Evolutionary conservation across 2,797 vertebrate genomes (phyloP).

Genomic region (Tenualosa thibaudeaui): DNA sequence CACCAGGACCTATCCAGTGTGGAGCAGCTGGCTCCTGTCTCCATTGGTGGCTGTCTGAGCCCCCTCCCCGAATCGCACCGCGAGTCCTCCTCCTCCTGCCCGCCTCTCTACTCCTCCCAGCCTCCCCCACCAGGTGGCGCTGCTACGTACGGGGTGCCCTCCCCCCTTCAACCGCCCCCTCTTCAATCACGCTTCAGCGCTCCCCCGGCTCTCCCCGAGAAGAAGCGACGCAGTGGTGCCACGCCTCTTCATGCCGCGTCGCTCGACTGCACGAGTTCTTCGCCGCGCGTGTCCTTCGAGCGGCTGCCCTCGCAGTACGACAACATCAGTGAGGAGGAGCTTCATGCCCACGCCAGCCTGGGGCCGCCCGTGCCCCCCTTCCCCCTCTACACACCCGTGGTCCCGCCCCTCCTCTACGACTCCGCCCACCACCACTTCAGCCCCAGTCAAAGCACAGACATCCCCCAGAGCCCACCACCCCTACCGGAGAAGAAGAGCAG

Average conservation of each 20-base stretch:
- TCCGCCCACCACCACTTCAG: slow-evolving; percentile 46
- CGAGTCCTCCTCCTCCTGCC: slow-evolving; percentile 77
- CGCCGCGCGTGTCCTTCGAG: slow-evolving; percentile 61
- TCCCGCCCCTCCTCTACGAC: not conserved
- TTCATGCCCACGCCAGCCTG: slow-evolving; percentile 44
- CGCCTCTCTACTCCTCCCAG: slow-evolving; percentile 25
- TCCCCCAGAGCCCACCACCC: slow-evolving; percentile 84
- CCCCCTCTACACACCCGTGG: slow-evolving; percentile 69
- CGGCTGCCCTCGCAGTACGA: slow-evolving; percentile 76
- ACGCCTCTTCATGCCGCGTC: slow-evolving; percentile 51
- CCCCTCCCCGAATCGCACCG: slow-evolving; percentile 79
- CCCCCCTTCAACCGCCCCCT: not conserved
- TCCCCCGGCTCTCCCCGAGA: slow-evolving; percentile 83
- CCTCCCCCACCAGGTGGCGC: not conserved
- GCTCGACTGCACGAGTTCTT: slow-evolving; percentile 59
- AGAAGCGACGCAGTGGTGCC: slow-evolving; percentile 80
- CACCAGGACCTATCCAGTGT: slow-evolving; percentile 84
- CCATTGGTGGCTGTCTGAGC: slow-evolving; percentile 69
- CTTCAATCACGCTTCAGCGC: slow-evolving; percentile 37
- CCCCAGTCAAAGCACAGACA: slow-evolving; percentile 59
- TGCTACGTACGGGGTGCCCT: slow-evolving; percentile 3
- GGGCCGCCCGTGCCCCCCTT: slow-evolving; percentile 43
- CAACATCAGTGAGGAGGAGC: slow-evolving; percentile 79
- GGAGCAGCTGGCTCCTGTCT: slow-evolving; percentile 76
- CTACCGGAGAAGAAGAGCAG: slow-evolving; percentile 91